Base-by-base conservation (phyloP, 2,113 vertebrate species). In the Oenanthe melanoleuca region DNA sequence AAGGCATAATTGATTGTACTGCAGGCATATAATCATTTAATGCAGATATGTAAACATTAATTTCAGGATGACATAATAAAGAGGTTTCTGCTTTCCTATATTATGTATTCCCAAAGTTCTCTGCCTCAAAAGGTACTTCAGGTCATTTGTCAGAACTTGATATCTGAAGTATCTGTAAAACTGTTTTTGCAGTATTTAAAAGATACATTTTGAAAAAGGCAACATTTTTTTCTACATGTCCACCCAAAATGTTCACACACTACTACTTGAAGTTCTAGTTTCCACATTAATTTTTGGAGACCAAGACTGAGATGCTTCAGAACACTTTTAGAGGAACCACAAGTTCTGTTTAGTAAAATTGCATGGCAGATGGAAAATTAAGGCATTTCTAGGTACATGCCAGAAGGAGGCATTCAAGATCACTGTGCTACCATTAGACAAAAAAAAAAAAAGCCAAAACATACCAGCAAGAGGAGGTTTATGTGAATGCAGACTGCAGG, bases 401-500 rank as follows among this genome's bases (percentile, higher is more conserved):
- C 34, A 64, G 34, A 83, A 55, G 59, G 8, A 65, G 23, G 66
- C 2, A 29, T 15, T 34, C 65, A 67, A 74, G 59, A 34, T 8
- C 38, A 80, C 71, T 24, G 28, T 0, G 2, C 28, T 38, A 65
- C 23, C 10, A 38, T 29, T 25, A 55, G 4, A 9, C 20, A 69
- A 59, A n/a, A 69, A 69, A 69, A 65, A 72, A 7, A 69, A 69
- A 65, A 72, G 6, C 3, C 28, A 44, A 59, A 92, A 97, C 98
- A 0, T 98, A 99, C 99, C 99, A 96, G 98, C 93, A 26, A 99
- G 98, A 21, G 98, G 98, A 7, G 99, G 99, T 72, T 99, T 99
- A 80, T 99, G 99, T 61, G 99, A 99, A 94, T 99, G 99, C 55
- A 99, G 98, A 34, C 92, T 95, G 86, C 99, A 99, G 21, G 99